phyloP scores from a whole-genome alignment of 2,888 invertebrate genomes.

The Molorchus minor region DNA sequence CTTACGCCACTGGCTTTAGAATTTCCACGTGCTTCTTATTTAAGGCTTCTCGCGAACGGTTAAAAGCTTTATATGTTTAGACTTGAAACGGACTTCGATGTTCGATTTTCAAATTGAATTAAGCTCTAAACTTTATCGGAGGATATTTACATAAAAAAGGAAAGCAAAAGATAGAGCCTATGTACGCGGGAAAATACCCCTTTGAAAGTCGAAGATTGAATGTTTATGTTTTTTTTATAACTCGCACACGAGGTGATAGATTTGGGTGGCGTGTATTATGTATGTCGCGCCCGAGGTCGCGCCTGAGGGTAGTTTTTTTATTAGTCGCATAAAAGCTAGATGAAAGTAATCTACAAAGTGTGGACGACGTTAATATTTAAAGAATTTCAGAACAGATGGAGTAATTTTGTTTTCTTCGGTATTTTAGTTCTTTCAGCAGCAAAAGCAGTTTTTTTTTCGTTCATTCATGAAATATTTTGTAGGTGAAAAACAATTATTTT shows the following conservation, averaged over 20 bases:
- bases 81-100: slow-evolving; percentile 43
- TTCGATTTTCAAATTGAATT: slow-evolving; percentile 45
- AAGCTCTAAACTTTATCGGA: slow-evolving; percentile 37
- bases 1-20: background rate
- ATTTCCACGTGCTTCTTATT: slow-evolving; percentile 56
- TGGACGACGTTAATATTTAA: no score
- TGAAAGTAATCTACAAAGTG: no score
- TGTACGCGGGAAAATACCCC: slow-evolving; percentile 22
- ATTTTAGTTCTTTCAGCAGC: no score
- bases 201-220: slow-evolving; percentile 18
- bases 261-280: background rate
- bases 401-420: no score
- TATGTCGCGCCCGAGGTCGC: no score
- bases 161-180: slow-evolving; percentile 27
- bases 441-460: no score
- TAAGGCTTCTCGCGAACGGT: slow-evolving; percentile 53
- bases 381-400: no score
- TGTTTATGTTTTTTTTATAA: slow-evolving; percentile 11
- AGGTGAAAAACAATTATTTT: no score
- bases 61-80: slow-evolving; percentile 39
- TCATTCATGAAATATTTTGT: no score
- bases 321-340: no score
- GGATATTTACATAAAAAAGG: slow-evolving; percentile 35
- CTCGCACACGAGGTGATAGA: slow-evolving; percentile 4
- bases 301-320: background rate